Evolutionary conservation across 53 echinoderm and acorn worm species (phyloP), one percentile per base, ranked within the genome.

Genomic region (Apostichopus leukothele): DNA sequence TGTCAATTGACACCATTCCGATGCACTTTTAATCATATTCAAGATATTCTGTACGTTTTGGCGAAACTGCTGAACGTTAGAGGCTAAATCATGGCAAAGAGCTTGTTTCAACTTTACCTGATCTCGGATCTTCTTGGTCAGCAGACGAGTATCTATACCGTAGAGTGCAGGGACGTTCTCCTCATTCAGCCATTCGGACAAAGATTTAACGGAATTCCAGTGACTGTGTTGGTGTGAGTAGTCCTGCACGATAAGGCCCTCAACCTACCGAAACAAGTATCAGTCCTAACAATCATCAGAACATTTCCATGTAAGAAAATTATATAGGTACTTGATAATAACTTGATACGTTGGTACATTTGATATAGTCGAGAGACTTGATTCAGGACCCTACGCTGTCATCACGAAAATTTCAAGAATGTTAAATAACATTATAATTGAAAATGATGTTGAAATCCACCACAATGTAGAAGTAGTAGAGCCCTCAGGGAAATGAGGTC

Each of bases 61-160:
- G 39, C 39, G 39, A 39, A 39, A 39, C 39, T 39, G 39, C 39
- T 39, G 39, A 39, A 39, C 3, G 3, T 39, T 39, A 39, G 39
- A 39, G 39, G 39, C 3, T 39, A 39, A 39, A 39, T 39, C 39
- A 39, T 39, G 39, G 39, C 39, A 39, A 39, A 39, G 63, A 63
- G 8, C 16, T 63, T 63, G 4, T 0, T 5, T 13, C 25, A 50
- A 55, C 20, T 88, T 87, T 75, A 95, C 97, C 94, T 89, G 91
- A 61, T 95, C 97, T 87, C 97, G 91, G 63, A 97, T 95, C 60
- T 90, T 97, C 91, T 97, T 97, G 21, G 97, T 97, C 52, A 97
- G 92, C 92, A 95, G 90, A 54, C 97, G 91, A 59, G 97, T 95
- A 63, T 97, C 97, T 7, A 97, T 97, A 21, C 97, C 97, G 83